Evolutionary conservation across 2,113 vertebrate species (phyloP).

Genomic region (Osmerus mordax): DNA sequence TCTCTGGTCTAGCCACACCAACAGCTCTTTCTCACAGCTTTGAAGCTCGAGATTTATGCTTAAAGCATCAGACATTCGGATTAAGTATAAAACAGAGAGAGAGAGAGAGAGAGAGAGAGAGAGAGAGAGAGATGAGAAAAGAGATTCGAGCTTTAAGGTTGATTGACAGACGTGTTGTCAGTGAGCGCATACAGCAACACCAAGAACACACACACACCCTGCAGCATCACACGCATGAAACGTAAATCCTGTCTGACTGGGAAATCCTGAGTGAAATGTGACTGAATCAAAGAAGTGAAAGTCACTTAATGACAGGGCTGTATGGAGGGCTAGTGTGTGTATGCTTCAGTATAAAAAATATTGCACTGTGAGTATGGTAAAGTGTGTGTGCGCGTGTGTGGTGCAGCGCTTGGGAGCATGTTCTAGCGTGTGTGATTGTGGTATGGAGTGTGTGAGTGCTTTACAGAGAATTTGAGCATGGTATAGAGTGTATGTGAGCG

Average conservation of each 20-base stretch:
- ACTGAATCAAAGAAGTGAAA: background rate
- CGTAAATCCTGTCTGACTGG: background rate
- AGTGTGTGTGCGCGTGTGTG: background rate
- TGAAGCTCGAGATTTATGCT: background rate
- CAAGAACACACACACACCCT: no score
- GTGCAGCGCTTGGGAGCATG: no score
- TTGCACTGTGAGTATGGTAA: background rate
- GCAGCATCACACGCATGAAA: no score
- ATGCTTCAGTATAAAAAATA: background rate
- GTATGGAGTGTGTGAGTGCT: no score
- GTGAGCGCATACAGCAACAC: no score
- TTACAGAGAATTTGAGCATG: no score
- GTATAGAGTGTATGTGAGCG: no score
- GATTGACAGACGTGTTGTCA: no score
- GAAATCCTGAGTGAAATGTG: background rate
- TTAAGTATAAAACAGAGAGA: background rate
- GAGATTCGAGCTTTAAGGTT: background rate
- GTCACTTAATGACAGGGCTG: no score
- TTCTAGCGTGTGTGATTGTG: no score
- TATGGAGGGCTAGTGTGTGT: background rate
- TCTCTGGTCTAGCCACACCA: background rate
- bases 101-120: conserved; percentile 2
- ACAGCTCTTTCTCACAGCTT: background rate
- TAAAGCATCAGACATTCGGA: background rate
- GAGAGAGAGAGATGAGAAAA: background rate